Percentiles rank a stretch among this genome's conserved stretches.
phyloP scores from a whole-genome alignment of 2,888 invertebrate genomes.

The Oscheius sp. region DNA sequence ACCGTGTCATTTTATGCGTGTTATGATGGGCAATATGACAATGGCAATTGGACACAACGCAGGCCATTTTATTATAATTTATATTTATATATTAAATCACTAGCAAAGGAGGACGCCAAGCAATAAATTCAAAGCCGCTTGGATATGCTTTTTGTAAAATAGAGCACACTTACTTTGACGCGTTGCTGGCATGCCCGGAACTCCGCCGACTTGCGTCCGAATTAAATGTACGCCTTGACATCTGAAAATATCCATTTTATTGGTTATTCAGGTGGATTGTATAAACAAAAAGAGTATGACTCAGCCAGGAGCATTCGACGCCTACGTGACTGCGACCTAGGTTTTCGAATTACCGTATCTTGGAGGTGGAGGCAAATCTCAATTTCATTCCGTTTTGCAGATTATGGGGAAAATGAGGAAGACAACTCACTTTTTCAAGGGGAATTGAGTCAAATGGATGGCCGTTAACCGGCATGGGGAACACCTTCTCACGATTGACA shows the following conservation, averaged over 20 bases:
- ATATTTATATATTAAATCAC: too few relatives aligned
- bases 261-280: background rate
- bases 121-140: background rate
- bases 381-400: background rate
- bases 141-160: background rate
- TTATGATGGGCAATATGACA: too few relatives aligned
- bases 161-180: background rate
- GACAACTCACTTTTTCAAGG: conserved; percentile 10
- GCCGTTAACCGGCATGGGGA: background rate
- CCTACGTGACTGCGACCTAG: conserved; percentile 11
- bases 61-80: too few relatives aligned
- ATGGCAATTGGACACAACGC: too few relatives aligned
- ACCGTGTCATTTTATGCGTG: background rate
- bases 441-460: conserved; percentile 1
- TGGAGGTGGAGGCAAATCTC: background rate
- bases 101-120: background rate
- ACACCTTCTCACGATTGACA: background rate
- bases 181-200: conserved; percentile 8
- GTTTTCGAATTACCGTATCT: background rate
- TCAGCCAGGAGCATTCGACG: background rate
- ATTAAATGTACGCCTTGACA: conserved; percentile 17
- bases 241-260: conserved; percentile 9
- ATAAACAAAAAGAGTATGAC: background rate
- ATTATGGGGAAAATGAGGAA: background rate
- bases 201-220: conserved; percentile 22